Conservation (phyloP, 2,888 invertebrate species). For the Bombylius discolor region DNA sequence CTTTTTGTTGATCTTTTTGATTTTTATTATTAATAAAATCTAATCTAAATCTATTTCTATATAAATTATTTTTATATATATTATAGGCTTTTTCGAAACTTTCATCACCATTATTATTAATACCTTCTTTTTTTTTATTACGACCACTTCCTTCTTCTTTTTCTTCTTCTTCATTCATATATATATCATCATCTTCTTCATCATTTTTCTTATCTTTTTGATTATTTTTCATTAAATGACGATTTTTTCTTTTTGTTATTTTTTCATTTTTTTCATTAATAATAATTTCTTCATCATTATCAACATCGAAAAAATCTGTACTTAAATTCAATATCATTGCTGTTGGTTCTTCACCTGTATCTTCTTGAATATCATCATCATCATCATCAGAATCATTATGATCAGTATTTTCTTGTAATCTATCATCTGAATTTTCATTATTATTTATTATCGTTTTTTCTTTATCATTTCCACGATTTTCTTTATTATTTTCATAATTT, state of each 20-base stretch:
- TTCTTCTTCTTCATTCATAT: slow-evolving; percentile 31
- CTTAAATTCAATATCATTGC: slow-evolving; percentile 23
- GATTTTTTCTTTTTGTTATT: neutral
- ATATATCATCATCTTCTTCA: slow-evolving; percentile 15
- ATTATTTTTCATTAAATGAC: slow-evolving; percentile 8
- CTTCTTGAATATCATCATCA: neutral
- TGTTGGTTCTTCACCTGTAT: slow-evolving; percentile 4
- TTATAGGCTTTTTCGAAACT: slow-evolving; percentile 12
- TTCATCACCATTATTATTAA: slow-evolving; percentile 31
- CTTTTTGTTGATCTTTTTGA: slow-evolving; percentile 27
- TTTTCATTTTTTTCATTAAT: neutral
- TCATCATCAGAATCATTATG: no score
- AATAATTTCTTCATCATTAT: slow-evolving; percentile 16
- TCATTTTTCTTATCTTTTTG: slow-evolving; percentile 17
- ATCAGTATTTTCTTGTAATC: neutral
- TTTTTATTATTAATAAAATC: slow-evolving; percentile 24
- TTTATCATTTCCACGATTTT: neutral
- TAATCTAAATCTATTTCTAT: slow-evolving; percentile 22
- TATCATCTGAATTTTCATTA: neutral
- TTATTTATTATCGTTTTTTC: neutral
- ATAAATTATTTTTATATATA: slow-evolving; percentile 17
- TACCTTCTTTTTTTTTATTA: slow-evolving; percentile 20
- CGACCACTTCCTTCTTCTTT: slow-evolving; percentile 22
- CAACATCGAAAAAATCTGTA: slow-evolving; percentile 22
- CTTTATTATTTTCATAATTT: neutral